Conservation (phyloP, 2,888 invertebrate genomes). For the Thera obeliscata region DNA sequence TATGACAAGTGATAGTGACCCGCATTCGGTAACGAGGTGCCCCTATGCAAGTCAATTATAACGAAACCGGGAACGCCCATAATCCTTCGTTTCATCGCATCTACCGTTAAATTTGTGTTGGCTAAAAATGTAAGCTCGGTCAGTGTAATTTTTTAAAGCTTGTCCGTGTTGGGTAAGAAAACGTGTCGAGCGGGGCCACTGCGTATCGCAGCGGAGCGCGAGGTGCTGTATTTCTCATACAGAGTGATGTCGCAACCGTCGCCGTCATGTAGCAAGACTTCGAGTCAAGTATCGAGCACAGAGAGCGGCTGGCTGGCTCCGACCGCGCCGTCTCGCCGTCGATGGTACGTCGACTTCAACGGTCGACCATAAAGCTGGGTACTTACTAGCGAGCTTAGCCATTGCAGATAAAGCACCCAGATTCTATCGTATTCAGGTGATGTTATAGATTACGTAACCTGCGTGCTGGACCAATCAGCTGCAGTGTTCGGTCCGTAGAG, state of each 20-base stretch:
- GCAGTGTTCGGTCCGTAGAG: neutral
- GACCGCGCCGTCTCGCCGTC: conserved; percentile 44
- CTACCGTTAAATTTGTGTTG: conserved; percentile 34
- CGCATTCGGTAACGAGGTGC: conserved; percentile 66
- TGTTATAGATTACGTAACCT: no score
- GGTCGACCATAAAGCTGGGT: conserved; percentile 42
- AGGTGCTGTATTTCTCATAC: conserved; percentile 72
- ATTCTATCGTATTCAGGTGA: no score
- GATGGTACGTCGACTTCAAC: conserved; percentile 14
- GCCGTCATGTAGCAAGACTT: conserved; percentile 65
- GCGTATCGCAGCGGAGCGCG: conserved; percentile 67
- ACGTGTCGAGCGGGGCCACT: conserved; percentile 78
- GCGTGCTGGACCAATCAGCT: neutral
- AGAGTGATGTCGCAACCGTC: conserved; percentile 65
- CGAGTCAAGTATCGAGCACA: conserved; percentile 61
- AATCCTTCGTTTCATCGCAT: conserved; percentile 51
- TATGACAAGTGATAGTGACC: conserved; percentile 56
- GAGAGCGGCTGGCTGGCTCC: conserved; percentile 58
- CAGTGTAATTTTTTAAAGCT: conserved; percentile 51
- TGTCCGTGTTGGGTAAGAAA: conserved; percentile 74
- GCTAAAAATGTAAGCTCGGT: conserved; percentile 40
- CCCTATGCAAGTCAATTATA: conserved; percentile 71
- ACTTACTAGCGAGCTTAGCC: neutral
- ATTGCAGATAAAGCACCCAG: neutral
- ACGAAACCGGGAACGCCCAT: conserved; percentile 56